Evolutionary conservation across 2,113 vertebrate genomes (phyloP), one percentile per base, ranked within the genome.

Genomic region (Eulemur macaco): DNA sequence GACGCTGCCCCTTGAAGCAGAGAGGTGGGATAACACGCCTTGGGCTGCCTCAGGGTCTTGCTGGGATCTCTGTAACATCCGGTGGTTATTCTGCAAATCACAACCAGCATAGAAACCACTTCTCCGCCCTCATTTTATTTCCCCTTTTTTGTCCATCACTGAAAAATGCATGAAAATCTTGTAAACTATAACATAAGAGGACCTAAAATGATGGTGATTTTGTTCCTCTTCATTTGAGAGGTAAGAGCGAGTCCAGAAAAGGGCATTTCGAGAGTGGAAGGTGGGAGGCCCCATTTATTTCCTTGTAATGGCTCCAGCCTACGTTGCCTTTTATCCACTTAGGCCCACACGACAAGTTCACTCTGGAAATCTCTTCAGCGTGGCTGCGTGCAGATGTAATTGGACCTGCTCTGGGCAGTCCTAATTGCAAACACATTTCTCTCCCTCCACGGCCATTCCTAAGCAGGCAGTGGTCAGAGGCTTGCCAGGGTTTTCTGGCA

Each of bases 391-490:
- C 94, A 97, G 96, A 98, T 97, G 96, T 95, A 98, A 98, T 98
- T 94, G 82, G 98, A 98, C 96, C 96, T 95, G 95, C 87, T 98
- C 97, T 98, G 96, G 97, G 95, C 97, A 98, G 96, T 92, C 91
- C 90, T 99, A 98, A 99, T 98, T 98, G 92, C 97, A 98, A 99
- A 98, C 99, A 99, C 97, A 98, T 99, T 98, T 98, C 88, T 98
- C 86, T 97, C 97, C 97, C 95, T 97, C 85, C n/a, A 64, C 66
- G 83, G 97, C 97, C 98, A 98, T 97, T 97, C 96, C 95, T 97
- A 97, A 98, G 98, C 96, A 98, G 97, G 98, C 97, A 95, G 95
- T 78, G 97, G 97, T 94, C 88, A 89, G 85, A 78, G 3, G 92
- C 85, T 98, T 97, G 98, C 98, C 99, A 98, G 98, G 97, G 91